phyloP scores from a whole-genome alignment of 2,113 vertebrate genomes.

The Rostratula benghalensis region DNA sequence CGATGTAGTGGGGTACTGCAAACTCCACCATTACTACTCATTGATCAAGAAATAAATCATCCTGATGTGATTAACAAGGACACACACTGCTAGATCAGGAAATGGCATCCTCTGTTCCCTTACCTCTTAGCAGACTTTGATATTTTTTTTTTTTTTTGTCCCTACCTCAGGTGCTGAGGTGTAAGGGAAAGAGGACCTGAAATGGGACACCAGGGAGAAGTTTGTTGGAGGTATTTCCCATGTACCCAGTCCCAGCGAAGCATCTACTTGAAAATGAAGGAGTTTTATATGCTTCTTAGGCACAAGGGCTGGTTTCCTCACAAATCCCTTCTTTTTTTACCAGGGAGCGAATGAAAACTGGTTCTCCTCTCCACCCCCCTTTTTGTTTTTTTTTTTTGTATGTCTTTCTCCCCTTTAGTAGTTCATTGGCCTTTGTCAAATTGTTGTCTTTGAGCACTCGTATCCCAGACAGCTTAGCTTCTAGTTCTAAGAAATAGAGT shows the following conservation, averaged over 20 bases:
- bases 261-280: not conserved
- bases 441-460: not conserved
- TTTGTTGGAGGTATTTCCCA: not conserved
- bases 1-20: not conserved
- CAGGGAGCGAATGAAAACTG: not conserved
- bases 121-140: not conserved
- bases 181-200: not conserved
- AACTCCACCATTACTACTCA: not conserved
- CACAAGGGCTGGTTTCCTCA: not conserved
- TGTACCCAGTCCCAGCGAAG: not conserved
- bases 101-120: not conserved
- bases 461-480: not conserved
- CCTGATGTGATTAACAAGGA: not conserved
- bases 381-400: not conserved
- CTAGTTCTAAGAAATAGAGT: not conserved
- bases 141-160: not conserved
- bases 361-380: not conserved
- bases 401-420: not conserved
- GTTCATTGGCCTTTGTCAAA: not conserved
- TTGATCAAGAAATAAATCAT: not conserved
- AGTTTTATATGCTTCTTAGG: not conserved
- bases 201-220: not conserved
- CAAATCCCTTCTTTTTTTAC: accelerated
- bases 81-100: not conserved
- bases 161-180: no score